Evolutionary conservation across 1,140 invertebrate genomes (phyloP).

Genomic region (Drosophila fuyamai): DNA sequence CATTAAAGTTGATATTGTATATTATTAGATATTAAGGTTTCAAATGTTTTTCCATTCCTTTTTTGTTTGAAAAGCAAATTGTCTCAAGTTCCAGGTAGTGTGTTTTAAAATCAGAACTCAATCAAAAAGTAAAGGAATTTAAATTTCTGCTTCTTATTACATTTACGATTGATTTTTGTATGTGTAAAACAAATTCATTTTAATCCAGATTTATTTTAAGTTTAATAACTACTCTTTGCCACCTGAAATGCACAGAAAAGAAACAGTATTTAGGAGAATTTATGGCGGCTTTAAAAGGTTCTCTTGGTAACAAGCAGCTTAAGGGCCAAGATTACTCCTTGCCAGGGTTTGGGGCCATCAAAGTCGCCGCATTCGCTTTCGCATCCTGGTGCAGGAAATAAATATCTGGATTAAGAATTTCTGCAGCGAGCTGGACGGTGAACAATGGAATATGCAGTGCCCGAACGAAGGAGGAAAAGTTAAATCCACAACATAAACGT

Average conservation of each 20-base stretch:
- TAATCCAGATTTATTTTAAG: conserved; percentile 19
- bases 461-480: background rate
- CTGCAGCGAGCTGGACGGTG: conserved; percentile 24
- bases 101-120: background rate
- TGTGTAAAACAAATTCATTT: conserved; percentile 1
- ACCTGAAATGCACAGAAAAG: conserved; percentile 5
- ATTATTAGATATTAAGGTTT: background rate
- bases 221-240: conserved; percentile 4
- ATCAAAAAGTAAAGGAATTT: too few species aligned
- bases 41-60: background rate
- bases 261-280: conserved; percentile 14
- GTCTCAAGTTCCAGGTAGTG: background rate
- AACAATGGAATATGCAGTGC: conserved; percentile 22
- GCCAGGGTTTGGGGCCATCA: conserved; percentile 39
- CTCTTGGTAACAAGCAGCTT: conserved; percentile 5
- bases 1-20: too few species aligned
- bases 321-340: conserved; percentile 18
- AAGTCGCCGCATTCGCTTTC: conserved; percentile 59
- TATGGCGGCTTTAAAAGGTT: conserved; percentile 25
- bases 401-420: conserved; percentile 76
- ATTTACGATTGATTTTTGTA: too few species aligned
- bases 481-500: conserved; percentile 56
- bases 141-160: too few species aligned
- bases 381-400: conserved; percentile 72
- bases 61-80: background rate